Evolutionary conservation across 2,888 invertebrate species (phyloP), one percentile per base, ranked within the genome.

Genomic region (Atherix ibis): DNA sequence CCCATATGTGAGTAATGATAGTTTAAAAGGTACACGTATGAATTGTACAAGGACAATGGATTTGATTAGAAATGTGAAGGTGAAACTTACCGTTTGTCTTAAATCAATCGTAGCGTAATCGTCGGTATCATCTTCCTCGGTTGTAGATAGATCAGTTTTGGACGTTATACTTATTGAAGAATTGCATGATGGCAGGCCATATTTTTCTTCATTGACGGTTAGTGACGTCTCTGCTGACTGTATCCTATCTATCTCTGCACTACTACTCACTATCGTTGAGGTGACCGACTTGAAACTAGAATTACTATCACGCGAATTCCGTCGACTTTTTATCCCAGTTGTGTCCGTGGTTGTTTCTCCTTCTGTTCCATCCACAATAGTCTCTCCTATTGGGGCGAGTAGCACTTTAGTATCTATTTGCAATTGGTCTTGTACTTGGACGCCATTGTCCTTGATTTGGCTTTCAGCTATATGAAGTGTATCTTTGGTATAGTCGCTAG

Each of bases 391-490:
- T n/a, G n/a, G n/a, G n/a, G n/a, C n/a, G n/a, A n/a, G n/a, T n/a
- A n/a, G n/a, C n/a, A n/a, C n/a, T n/a, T n/a, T n/a, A n/a, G n/a
- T n/a, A n/a, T n/a, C n/a, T n/a, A n/a, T n/a, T n/a, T n/a, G n/a
- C n/a, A n/a, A n/a, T n/a, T n/a, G n/a, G n/a, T n/a, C n/a, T n/a
- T n/a, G n/a, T n/a, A n/a, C n/a, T n/a, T n/a, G n/a, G n/a, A n/a
- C n/a, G n/a, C n/a, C n/a, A n/a, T n/a, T n/a, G n/a, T n/a, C n/a
- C n/a, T n/a, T n/a, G n/a, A n/a, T n/a, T 30, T 13, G 28, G 10
- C n/a, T 22, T 19, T 27, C 28, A 22, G n/a, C 19, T 29, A 17
- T 31, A 35, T 30, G 35, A 31, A 35, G 30, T 30, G 27, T 32
- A 24, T 38, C 28, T 34, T 34, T 35, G 32, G 34, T 24, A 9